Base-by-base conservation (phyloP, 2,113 vertebrate species). In the Phyllostomus discolor region DNA sequence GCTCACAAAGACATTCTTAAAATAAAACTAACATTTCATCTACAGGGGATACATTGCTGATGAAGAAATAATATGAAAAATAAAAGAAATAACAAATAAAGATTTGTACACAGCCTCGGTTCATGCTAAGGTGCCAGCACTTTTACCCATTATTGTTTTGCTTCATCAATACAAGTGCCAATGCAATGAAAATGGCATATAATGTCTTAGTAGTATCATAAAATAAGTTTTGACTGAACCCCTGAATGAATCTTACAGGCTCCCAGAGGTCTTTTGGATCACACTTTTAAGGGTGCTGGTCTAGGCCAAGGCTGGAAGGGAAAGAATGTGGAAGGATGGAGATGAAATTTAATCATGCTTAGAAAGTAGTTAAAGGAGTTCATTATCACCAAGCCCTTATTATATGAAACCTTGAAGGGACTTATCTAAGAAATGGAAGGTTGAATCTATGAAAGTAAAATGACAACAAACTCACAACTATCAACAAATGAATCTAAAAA, bases 201-300 rank as follows among this genome's bases (percentile, higher is more conserved):
- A 24, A 59, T 84, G 22, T 72, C 59, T 92, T 80, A 69, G 17
- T 26, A 26, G 88, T 87, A 57, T 79, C 31, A 91, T 54, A 64
- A 50, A 93, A 79, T 10, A n/a, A 75, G 72, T 75, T 90, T 90
- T 85, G n/a, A 81, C 14, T n/a, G 41, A 93, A 46, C 5, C 3
- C 14, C 7, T 88, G 52, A 67, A 72, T 52, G 46, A 59, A 35
- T 72, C 41, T 82, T 67, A 79, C 69, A 28, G 8, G 4, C 10
- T 26, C 62, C 28, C 16, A 52, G 16, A 33, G 10, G 67, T 50
- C 62, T 96, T 93, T 90, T 90, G 54, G 16, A 67, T 24, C 46
- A 95, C 52, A 95, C 26, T 70, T 95, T 94, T 46, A 90, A 22
- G 69, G 26, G n/a, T 87, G n/a, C 16, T 95, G 33, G 20, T 84